Percentiles rank a stretch among this genome's conserved stretches.
Conservation (phyloP, 1,140 invertebrate species). For the Daktulosphaira vitifoliae region DNA sequence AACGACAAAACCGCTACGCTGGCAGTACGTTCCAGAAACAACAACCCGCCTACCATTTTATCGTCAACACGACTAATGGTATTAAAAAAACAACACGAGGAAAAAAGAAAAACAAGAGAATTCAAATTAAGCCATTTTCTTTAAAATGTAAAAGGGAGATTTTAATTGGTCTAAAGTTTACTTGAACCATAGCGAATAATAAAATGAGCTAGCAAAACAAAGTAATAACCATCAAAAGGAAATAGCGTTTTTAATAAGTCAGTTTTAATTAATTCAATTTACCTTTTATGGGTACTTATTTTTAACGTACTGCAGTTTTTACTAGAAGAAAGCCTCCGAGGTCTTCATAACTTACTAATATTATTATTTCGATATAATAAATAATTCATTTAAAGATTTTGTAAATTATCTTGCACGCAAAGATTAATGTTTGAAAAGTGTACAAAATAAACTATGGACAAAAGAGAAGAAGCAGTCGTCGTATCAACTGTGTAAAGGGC, state of each 20-base stretch:
- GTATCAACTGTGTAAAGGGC: not conserved
- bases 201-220: too few species aligned
- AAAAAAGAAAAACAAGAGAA: not conserved
- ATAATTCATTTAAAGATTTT: too few species aligned
- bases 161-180: slow-evolving; percentile 18
- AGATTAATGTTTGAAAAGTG: too few species aligned
- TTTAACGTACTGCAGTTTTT: not conserved
- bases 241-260: too few species aligned
- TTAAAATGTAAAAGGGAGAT: not conserved
- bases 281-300: too few species aligned
- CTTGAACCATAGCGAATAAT: not conserved
- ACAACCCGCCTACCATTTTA: not conserved
- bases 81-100: not conserved
- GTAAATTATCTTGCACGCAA: too few species aligned
- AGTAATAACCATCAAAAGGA: too few species aligned
- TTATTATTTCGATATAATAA: too few species aligned
- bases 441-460: too few species aligned
- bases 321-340: too few species aligned
- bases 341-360: too few species aligned
- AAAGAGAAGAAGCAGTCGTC: not conserved
- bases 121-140: slow-evolving; percentile 24
- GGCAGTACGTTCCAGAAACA: slow-evolving; percentile 4
- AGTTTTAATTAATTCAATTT: too few species aligned
- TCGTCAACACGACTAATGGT: not conserved
- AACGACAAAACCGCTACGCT: slow-evolving; percentile 25